Base-by-base conservation (phyloP, 2,113 vertebrate genomes). In the Peromyscus polionotus region DNA sequence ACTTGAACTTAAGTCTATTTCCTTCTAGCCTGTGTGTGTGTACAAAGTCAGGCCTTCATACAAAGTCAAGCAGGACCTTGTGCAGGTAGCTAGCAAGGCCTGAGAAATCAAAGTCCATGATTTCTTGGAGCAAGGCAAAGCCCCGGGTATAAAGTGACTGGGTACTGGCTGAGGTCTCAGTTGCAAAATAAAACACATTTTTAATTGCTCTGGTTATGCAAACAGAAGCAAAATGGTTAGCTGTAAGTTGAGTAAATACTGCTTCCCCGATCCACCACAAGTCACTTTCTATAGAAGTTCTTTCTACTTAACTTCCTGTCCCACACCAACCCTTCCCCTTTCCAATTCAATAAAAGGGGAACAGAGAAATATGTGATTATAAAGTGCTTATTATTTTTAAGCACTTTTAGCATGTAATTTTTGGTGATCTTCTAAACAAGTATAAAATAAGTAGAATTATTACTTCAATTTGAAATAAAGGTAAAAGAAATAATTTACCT, bases 401-500 rank as follows among this genome's bases (percentile, higher is more conserved):
- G 59, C 28, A 89, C 70, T 94, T 94, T 54, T 91, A 86, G 4
- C 42, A 39, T 88, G 17, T 73, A 63, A 92, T 73, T 87, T 93
- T 24, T 92, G 13, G 31, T 95, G 33, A 80, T 84, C 59, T 92
- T 92, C 39, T 93, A 88, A 93, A 87, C 61, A 95, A 76, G 0
- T 93, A 7, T 91, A 68, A 95, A 96, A 91, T 33, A 86, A 5
- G 4, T 76, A 81, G 86, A 80, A 89, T 28, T 83, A 77, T 84
- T 75, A 86, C 51, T 91, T 67, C 16, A 5, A 77, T 95, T 95
- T 68, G 73, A 91, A 95, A 93, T 81, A 22, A 90, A 42, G 45
- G 59, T 85, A 63, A 92, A 73, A 86, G 42, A 84, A 88, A 20
- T 80, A 95, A 73, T 77, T 12, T 93, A 20, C 20, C 28, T 14